Evolutionary conservation across 2,797 vertebrate genomes (phyloP).

Genomic region (Pantherophis alleghaniensis): DNA sequence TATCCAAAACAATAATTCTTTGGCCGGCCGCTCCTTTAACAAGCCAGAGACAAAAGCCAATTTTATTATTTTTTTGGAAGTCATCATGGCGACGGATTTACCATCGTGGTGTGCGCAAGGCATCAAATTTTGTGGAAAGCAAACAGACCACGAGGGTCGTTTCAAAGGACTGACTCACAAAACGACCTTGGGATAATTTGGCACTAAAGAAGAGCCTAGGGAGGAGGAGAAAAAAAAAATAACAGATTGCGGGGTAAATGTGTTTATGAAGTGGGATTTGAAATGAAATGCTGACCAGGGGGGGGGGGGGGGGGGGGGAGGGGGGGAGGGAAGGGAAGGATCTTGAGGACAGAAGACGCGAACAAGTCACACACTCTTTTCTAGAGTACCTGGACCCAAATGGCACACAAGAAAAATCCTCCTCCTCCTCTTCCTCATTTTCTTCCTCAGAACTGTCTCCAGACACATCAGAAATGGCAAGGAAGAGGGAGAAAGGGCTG

Average conservation of each 20-base stretch:
- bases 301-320: fast-evolving
- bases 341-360: slow-evolving; percentile 38
- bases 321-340: slow-evolving; percentile 43
- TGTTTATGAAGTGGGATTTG: too few relatives aligned
- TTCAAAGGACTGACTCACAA: not conserved
- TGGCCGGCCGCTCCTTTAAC: not conserved
- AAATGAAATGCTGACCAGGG: not conserved
- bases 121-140: not conserved
- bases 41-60: not conserved
- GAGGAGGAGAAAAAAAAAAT: fast-evolving
- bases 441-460: slow-evolving; percentile 97
- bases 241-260: not conserved
- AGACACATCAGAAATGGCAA: slow-evolving; percentile 91
- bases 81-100: not conserved
- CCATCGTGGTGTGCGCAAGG: not conserved
- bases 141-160: not conserved
- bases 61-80: not conserved
- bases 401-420: slow-evolving; percentile 93
- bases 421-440: slow-evolving; percentile 78
- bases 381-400: slow-evolving; percentile 98
- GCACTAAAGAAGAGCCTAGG: not conserved
- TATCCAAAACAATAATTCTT: not conserved
- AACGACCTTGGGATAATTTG: not conserved
- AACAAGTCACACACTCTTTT: slow-evolving; percentile 71
- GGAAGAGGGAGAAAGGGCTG: slow-evolving; percentile 92